Evolutionary conservation across 1,140 invertebrate genomes (phyloP), one percentile per base, ranked within the genome.

Genomic region (Lamellibrachia luymesi): DNA sequence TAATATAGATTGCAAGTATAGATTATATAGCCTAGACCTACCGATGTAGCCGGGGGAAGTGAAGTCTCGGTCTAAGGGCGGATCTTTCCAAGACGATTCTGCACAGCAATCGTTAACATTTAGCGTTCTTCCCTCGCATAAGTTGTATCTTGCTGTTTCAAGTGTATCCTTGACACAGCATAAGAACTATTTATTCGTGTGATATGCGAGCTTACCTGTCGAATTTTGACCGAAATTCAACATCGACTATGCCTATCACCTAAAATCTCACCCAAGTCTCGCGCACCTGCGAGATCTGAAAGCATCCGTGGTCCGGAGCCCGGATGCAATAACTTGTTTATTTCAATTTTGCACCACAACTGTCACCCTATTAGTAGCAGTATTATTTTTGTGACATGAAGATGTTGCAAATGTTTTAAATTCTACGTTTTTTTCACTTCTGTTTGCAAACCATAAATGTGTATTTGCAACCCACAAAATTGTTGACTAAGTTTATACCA

Each of bases 171-270:
- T 80, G 64, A 80, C 64, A 80, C 64, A 80, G 25, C 64, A 80
- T 80, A 80, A 80, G 64, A 80, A 22, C 13, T 80, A 80, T 80
- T 80, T 80, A 80, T 80, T 80, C 64, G 64, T 80, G 64, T 17
- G 64, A 80, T 80, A 80, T 80, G 64, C 25, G 64, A 80, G 64
- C 64, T 80, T 80, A 80, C 64, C 64, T 80, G 64, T 80, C 64
- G 64, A 80, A 80, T 80, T 80, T 80, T 80, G 64, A 80, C 25
- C 64, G 64, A 80, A 80, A 80, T 80, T 80, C 64, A 80, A 80
- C 64, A 80, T 80, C 64, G 64, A 80, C 64, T 80, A 80, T 80
- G 64, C 64, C 64, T 80, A 80, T 80, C 17, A 2, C 64, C 8
- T 80, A 4, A 80, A 80, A 80, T 4, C 64, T 80, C 64, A 80